phyloP scores from a whole-genome alignment of 2,888 invertebrate species.

The Galerucella pusilla region DNA sequence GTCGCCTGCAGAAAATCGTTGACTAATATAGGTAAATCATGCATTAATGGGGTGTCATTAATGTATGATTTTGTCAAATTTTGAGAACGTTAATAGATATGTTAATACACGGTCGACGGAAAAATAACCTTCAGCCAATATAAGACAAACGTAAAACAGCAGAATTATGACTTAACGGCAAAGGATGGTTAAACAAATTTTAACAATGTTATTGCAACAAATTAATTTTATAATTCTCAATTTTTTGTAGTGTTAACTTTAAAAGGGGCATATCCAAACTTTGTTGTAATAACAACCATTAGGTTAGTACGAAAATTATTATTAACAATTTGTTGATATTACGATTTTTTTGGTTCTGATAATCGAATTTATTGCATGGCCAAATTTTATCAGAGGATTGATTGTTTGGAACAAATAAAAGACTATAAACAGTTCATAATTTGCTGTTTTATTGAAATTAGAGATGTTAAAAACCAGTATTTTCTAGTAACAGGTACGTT shows the following conservation, averaged over 20 bases:
- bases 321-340: slow-evolving; percentile 14
- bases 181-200: too few species aligned
- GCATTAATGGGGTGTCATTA: too few species aligned
- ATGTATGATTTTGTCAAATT: too few species aligned
- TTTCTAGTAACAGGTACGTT: too few species aligned
- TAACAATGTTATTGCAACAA: background rate
- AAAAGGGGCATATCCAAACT: background rate
- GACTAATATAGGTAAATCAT: too few species aligned
- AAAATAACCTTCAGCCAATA: too few species aligned
- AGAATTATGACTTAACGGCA: too few species aligned
- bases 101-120: too few species aligned
- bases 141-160: too few species aligned
- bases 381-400: slow-evolving; percentile 30
- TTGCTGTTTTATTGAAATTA: background rate
- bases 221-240: background rate
- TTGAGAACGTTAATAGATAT: too few species aligned
- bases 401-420: slow-evolving; percentile 40
- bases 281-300: background rate
- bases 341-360: background rate
- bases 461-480: too few species aligned
- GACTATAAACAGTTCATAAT: slow-evolving; percentile 38
- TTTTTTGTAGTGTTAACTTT: background rate
- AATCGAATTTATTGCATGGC: slow-evolving; percentile 28
- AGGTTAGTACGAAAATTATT: background rate
- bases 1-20: too few species aligned